Evolutionary conservation across 2,797 vertebrate genomes (phyloP), one percentile per base, ranked within the genome.

Genomic region (Novumbra hubbsi): DNA sequence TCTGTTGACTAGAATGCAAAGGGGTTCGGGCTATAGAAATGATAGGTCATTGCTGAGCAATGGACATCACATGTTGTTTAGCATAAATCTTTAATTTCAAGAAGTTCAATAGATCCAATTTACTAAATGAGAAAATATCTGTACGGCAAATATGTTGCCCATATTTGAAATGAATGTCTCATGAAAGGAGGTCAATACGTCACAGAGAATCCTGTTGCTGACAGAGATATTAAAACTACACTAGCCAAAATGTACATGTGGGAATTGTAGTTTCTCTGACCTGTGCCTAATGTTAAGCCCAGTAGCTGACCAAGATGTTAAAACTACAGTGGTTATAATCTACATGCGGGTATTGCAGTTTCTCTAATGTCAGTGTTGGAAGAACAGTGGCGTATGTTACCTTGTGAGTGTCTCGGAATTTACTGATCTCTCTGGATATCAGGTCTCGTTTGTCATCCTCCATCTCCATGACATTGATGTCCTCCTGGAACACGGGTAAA

Each of bases 391-490:
- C 93, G 92, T 93, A 91, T 91, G 88, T 94, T 98, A 99, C 98
- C 98, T 98, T 99, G 92, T 99, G 98, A 78, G 98, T 99, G 88
- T 99, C 98, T 83, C 98, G 95, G 93, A 99, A 99, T 96, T 99
- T 99, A 95, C 97, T 99, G 94, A 99, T 99, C 95, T 99, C 98
- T 92, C 97, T 95, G 85, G 98, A 99, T 94, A 99, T 99, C 92
- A 99, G 92, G 93, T 99, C 98, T 94, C 98, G 95, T 94, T 99
- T 99, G 92, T 99, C 98, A 88, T 99, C 98, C 89, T 99, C 98
- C 94, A 99, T 96, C 93, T 99, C 98, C 93, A 99, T 99, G 85
- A 96, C 97, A 89, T 96, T 99, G 94, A 99, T 98, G 92, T 99
- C 98, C 92, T 99, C 96, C 96, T 98, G 80, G 86, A 91, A 91